A percentile compares a stretch with the other conserved stretches of the same genome.
phyloP scores from a whole-genome alignment of 2,797 vertebrate genomes.

The Masticophis lateralis region DNA sequence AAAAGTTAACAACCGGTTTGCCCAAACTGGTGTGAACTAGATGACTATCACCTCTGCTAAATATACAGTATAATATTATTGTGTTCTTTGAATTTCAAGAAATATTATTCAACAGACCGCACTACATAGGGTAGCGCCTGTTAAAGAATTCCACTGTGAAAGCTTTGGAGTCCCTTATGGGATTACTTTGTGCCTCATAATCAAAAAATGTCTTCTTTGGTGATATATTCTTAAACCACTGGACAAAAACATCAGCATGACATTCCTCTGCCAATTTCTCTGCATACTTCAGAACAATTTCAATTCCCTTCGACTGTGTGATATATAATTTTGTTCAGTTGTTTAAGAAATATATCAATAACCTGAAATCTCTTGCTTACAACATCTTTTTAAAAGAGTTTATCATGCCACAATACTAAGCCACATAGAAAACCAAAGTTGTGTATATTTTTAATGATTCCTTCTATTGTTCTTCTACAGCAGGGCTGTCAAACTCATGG shows the following conservation, averaged over 20 bases:
- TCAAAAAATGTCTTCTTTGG: background rate
- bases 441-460: background rate
- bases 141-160: background rate
- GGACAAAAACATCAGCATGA: background rate
- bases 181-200: background rate
- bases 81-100: background rate
- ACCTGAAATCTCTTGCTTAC: background rate
- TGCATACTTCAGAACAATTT: background rate
- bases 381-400: background rate
- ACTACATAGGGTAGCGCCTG: background rate
- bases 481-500: too few species aligned
- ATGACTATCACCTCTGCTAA: background rate
- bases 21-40: too few species aligned
- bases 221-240: background rate
- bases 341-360: background rate
- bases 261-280: background rate
- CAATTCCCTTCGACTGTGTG: background rate
- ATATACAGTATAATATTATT: background rate
- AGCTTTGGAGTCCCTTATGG: background rate
- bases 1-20: too few species aligned
- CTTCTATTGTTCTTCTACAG: background rate
- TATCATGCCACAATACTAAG: background rate
- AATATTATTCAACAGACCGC: background rate
- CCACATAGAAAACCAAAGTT: background rate
- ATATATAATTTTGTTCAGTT: background rate